A percentile compares a stretch with the other conserved stretches of the same genome.
Conservation (phyloP, 1,140 invertebrate species). For the Chymomyza costata region DNA sequence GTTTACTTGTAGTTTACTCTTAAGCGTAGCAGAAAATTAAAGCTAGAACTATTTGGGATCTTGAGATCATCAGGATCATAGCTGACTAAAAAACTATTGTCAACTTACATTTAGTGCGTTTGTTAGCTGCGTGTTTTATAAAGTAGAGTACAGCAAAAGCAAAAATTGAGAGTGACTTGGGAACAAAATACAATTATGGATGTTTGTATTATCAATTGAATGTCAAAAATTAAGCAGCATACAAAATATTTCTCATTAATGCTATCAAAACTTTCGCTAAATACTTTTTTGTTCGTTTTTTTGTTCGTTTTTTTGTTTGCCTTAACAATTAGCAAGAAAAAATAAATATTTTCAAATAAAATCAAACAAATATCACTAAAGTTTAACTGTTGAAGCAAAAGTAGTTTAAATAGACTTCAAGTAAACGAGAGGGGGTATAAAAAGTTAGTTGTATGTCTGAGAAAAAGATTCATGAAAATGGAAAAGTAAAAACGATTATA, state of each 20-base stretch:
- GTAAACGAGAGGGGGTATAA: slow-evolving; percentile 3
- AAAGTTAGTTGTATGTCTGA: neutral
- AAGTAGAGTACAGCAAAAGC: slow-evolving; percentile 4
- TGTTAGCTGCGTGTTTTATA: slow-evolving; percentile 39
- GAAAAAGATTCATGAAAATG: slow-evolving; percentile 25
- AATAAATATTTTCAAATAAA: slow-evolving; percentile 17
- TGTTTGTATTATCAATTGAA: too few species aligned
- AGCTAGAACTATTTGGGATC: too few species aligned
- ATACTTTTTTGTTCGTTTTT: slow-evolving; percentile 19
- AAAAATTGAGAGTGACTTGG: slow-evolving; percentile 45
- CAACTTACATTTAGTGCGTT: too few species aligned
- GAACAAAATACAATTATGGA: slow-evolving; percentile 55
- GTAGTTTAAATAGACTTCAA: slow-evolving; percentile 27
- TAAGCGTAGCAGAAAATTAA: too few species aligned
- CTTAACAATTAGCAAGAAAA: slow-evolving; percentile 34
- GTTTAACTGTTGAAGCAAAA: slow-evolving; percentile 34
- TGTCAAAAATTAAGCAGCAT: too few species aligned
- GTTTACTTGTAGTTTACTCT: too few species aligned
- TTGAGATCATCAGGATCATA: too few species aligned
- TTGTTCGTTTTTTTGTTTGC: too few species aligned
- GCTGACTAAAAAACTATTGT: too few species aligned
- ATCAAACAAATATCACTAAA: slow-evolving; percentile 33
- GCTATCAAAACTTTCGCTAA: slow-evolving; percentile 8
- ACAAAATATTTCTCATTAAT: too few species aligned
- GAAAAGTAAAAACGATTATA: slow-evolving; percentile 31